Evolutionary conservation across 2,888 invertebrate genomes (phyloP), one percentile per base, ranked within the genome.

Genomic region (Pyrrhia umbra): DNA sequence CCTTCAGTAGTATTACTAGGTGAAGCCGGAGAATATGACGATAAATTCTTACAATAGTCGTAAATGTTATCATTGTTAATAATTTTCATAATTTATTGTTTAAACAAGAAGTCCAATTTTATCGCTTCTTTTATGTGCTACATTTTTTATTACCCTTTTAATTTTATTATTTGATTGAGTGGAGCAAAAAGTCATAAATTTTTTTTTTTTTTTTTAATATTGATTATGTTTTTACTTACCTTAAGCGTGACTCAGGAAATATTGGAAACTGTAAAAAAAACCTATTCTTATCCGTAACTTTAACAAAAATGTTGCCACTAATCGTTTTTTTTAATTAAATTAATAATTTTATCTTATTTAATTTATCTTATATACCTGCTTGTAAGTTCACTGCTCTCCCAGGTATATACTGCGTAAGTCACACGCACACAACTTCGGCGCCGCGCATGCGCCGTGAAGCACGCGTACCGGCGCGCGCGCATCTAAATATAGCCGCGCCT

Each of bases 401-500:
- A 80, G 80, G 80, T 80, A 80, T 72, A 80, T 79, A 70, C 65
- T 45, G 63, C 61, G 52, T 50, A 68, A 68, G 61, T 51, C 64
- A n/a, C 72, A 70, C 70, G 47, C 76, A 75, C 68, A 64, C 73
- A 68, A 43, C 55, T 55, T 39, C 69, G 68, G 42, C 74, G 74
- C 59, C 68, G 83, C 86, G 87, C 87, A 80, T 82, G 86, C 88
- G 86, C 85, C 23, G 45, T 74, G 63, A 69, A 83, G 87, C 91
- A 89, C 89, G 91, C 92, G 91, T 85, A 88, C 68, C 68, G 72
- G 89, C 92, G 92, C 92, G 88, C 83, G 90, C 91, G 91, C 88
- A 13, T 60, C 92, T 93, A 94, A 86, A 92, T 92, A 87, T 94
- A 94, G 92, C 85, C 75, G 77, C 83, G 85, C 89, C 91, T 92